Evolutionary conservation across 2,888 invertebrate genomes (phyloP).

Genomic region (Chloromyia formosa): DNA sequence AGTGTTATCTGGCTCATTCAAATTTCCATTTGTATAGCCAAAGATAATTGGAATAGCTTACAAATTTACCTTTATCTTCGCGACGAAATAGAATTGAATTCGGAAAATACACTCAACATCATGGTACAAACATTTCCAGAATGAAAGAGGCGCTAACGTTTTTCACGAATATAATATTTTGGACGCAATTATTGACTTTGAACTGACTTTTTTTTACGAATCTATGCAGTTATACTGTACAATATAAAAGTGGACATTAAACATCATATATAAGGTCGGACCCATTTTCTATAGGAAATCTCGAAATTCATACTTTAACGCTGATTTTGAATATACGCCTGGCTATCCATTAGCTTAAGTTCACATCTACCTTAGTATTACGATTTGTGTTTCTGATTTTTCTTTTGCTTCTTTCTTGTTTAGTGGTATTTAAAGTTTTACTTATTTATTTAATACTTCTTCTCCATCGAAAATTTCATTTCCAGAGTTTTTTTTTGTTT

Average conservation of each 20-base stretch:
- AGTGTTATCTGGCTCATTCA: too few relatives aligned
- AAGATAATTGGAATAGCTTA: too few relatives aligned
- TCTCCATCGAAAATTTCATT: neutral
- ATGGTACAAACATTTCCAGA: too few relatives aligned
- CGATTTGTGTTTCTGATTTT: neutral
- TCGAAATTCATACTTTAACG: neutral
- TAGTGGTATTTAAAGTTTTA: neutral
- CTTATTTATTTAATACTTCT: conserved; percentile 5
- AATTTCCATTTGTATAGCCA: too few relatives aligned
- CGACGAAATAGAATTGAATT: too few relatives aligned
- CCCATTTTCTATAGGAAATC: neutral
- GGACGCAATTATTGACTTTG: conserved; percentile 12
- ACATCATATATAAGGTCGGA: neutral
- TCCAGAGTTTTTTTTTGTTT: neutral
- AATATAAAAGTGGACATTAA: neutral
- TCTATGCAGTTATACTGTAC: too few relatives aligned
- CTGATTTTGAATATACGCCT: neutral
- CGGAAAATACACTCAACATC: too few relatives aligned
- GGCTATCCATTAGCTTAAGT: neutral
- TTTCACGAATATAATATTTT: neutral
- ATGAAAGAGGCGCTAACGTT: neutral
- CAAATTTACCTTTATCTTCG: too few relatives aligned
- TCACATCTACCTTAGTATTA: neutral
- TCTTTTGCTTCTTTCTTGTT: conserved; percentile 4
- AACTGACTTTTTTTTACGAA: too few relatives aligned